phyloP scores from a whole-genome alignment of 2,113 vertebrate species.

The Corynorhinus townsendii region DNA sequence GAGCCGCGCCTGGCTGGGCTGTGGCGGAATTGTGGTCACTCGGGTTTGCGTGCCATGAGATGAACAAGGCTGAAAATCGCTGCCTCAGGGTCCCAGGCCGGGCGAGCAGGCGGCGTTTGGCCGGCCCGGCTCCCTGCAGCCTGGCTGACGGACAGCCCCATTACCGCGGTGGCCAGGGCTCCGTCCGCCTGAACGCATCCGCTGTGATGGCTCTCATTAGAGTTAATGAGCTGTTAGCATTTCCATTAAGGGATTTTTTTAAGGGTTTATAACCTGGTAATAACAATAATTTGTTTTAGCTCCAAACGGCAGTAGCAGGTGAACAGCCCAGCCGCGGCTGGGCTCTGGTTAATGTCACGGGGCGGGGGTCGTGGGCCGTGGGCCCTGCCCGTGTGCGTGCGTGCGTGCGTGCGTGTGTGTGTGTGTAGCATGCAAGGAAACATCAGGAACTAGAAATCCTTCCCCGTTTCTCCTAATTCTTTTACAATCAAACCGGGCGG shows the following conservation, averaged over 20 bases:
- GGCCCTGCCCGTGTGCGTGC: not conserved
- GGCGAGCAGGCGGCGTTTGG: constrained; percentile 58
- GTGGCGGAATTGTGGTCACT: not conserved
- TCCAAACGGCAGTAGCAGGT: not conserved
- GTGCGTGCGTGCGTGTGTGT: too few species aligned
- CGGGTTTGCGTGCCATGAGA: not conserved
- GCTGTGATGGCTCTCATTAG: not conserved
- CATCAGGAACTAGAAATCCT: not conserved
- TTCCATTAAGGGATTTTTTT: constrained; percentile 36
- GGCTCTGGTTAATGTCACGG: not conserved
- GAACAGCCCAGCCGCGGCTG: not conserved
- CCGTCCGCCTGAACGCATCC: accelerated
- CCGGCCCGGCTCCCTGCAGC: not conserved
- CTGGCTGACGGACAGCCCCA: accelerated
- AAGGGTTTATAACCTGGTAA: constrained; percentile 46
- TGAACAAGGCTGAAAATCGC: not conserved
- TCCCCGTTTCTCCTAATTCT: not conserved
- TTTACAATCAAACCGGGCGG: not conserved
- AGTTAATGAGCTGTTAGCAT: constrained; percentile 25
- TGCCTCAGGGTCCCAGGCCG: constrained; percentile 73
- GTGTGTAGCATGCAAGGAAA: not conserved
- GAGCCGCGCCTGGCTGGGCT: too few species aligned
- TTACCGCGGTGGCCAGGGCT: not conserved
- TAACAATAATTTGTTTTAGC: constrained; percentile 47
- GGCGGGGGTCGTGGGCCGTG: too few species aligned